Percentiles rank a stretch among this genome's conserved stretches.
phyloP scores from a whole-genome alignment of 2,113 vertebrate genomes.

The Brachyhypopomus occidentalis region DNA sequence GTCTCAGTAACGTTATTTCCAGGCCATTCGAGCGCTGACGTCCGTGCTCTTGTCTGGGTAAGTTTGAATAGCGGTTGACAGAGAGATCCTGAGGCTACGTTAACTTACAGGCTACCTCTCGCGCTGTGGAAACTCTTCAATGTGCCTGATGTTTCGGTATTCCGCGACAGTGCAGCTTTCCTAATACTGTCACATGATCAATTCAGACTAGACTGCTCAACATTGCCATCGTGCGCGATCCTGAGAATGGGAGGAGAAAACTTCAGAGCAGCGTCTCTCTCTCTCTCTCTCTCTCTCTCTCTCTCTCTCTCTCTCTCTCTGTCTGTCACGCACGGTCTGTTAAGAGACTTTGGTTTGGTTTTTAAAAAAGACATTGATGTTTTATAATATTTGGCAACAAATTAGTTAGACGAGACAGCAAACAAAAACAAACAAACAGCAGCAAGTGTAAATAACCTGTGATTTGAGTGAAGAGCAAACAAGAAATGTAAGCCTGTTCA shows the following conservation, averaged over 20 bases:
- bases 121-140: slow-evolving; percentile 42
- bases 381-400: slow-evolving; percentile 5
- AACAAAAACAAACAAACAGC: too few relatives aligned
- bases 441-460: background rate
- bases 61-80: background rate
- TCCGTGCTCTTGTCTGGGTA: background rate
- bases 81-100: background rate
- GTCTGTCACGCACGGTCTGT: background rate
- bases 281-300: slow-evolving; percentile 4
- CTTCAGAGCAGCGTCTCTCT: slow-evolving; percentile 7
- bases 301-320: slow-evolving; percentile 19
- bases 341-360: background rate
- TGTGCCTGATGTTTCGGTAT: slow-evolving; percentile 41
- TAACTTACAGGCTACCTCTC: background rate
- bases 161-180: slow-evolving; percentile 35
- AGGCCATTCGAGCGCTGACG: background rate
- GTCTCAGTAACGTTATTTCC: slow-evolving; percentile 9
- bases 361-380: background rate
- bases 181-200: slow-evolving; percentile 52
- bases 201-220: slow-evolving; percentile 19
- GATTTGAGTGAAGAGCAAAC: background rate
- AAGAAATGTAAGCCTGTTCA: background rate
- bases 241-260: slow-evolving; percentile 52
- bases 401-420: too few relatives aligned
- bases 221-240: slow-evolving; percentile 22